Percentiles rank a stretch among this genome's conserved stretches.
phyloP scores from a whole-genome alignment of 2,888 invertebrate species.

The Drosophila prolongata region DNA sequence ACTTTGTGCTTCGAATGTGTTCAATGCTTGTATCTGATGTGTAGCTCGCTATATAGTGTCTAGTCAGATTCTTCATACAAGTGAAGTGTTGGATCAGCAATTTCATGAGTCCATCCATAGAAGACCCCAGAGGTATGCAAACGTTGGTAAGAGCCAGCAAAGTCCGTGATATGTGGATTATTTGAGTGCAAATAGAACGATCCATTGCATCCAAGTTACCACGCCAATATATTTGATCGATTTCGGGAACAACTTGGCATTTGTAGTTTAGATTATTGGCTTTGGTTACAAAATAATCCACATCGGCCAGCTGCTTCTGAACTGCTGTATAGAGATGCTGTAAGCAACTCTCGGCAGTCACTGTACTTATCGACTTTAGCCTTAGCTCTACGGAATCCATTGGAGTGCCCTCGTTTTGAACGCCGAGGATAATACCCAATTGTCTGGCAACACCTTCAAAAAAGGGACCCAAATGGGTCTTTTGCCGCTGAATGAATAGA shows the following conservation, averaged over 20 bases:
- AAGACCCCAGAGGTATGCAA: constrained; percentile 85
- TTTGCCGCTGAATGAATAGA: constrained; percentile 82
- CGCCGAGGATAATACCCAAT: constrained; percentile 77
- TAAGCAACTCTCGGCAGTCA: constrained; percentile 75
- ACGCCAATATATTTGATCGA: constrained; percentile 84
- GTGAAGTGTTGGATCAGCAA: constrained; percentile 86
- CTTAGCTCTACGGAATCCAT: constrained; percentile 44
- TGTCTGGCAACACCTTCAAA: constrained; percentile 81
- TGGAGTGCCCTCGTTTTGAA: constrained; percentile 54
- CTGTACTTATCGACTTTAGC: constrained; percentile 78
- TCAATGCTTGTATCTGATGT: constrained; percentile 74
- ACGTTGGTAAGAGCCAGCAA: constrained; percentile 85
- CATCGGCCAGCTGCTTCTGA: constrained; percentile 82
- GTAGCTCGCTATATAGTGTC: constrained; percentile 86
- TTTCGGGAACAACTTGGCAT: constrained; percentile 84
- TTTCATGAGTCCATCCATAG: constrained; percentile 86
- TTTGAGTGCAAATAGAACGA: constrained; percentile 86
- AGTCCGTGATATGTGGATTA: constrained; percentile 86
- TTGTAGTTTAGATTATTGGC: constrained; percentile 85
- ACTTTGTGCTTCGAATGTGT: constrained; percentile 72
- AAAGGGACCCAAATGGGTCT: constrained; percentile 82
- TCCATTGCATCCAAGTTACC: constrained; percentile 86
- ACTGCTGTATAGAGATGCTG: constrained; percentile 75
- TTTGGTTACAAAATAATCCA: constrained; percentile 83
- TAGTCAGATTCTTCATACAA: constrained; percentile 86